Evolutionary conservation across 2,113 vertebrate genomes (phyloP), one percentile per base, ranked within the genome.

Genomic region (Bothrops jararaca): DNA sequence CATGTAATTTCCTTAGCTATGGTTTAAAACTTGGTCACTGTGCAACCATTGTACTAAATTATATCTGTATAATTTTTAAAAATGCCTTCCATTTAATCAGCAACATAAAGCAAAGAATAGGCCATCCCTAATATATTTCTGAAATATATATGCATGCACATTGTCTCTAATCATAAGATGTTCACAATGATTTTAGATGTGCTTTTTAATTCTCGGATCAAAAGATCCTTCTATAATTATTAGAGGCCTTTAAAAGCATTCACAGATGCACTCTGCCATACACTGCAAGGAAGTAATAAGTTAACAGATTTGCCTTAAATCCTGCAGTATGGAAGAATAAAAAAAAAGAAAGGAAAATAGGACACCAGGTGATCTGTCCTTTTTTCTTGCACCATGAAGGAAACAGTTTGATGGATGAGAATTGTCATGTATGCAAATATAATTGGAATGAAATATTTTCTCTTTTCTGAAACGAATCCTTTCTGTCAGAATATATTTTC

Each of bases 1-100:
- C 89, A 57, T 94, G 91, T 94, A 92, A 92, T 92, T 92, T 18
- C 13, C 90, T 90, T 50, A 8, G 26, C 53, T 89, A 3, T 52
- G 22, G 45, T 52, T n/a, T 45, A 50, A 0, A 0, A 45, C 0
- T 9, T 34, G 74, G 39, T 4, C 74, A 54, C 20, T 85, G 56
- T 24, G 64, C 64, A 93, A 86, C 74, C 3, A 29, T 42, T 88
- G 42, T 60, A 34, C 89, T 69, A 60, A 56, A 88, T 18, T 1
- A 10, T 52, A n/a, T 60, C 15, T 52, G 23, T 9, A 39, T 24
- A 48, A 34, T 23, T 48, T 3, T 54, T 29, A 18, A 50, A 53
- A 24, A 53, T 0, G 9, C 54, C 57, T n/a, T 90, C 86, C 13
- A 29, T 52, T 45, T 90, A 86, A 86, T 90, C 74, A 90, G 90